These are phyloP conservation scores for Nothobranchius furzeri DNA, from an alignment of 2,113 vertebrate species.

Conservation along the genomic window DNA sequence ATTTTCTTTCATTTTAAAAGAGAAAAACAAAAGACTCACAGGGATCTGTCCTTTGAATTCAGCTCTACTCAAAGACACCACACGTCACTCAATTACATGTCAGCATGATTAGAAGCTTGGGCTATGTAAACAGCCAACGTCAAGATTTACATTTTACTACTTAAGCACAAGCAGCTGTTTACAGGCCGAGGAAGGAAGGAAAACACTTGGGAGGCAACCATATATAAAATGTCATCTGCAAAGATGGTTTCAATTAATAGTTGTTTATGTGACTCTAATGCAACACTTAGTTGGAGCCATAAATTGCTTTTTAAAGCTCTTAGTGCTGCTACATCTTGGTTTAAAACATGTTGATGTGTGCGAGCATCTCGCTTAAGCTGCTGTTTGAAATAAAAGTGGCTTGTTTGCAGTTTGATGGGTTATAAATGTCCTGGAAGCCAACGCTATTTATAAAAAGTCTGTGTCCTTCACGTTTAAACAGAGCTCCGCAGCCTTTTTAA, in stretches of 20 bases:
- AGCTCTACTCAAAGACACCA: constrained; percentile 81
- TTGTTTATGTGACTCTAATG: constrained; percentile 63
- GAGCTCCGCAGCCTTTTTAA: constrained; percentile 43
- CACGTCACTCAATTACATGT: constrained; percentile 81
- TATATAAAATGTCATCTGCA: constrained; percentile 38
- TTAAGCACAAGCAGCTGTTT: constrained; percentile 84
- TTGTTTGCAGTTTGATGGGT: constrained; percentile 8
- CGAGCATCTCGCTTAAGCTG: constrained; percentile 7
- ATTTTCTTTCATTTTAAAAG: constrained; percentile 66
- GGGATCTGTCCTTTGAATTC: constrained; percentile 81
- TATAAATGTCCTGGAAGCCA: constrained; percentile 33
- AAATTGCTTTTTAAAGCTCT: constrained; percentile 33
- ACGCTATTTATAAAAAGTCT: constrained; percentile 29
- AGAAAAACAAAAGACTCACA: constrained; percentile 74
- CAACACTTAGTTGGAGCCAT: constrained; percentile 26
- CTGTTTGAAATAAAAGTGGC: constrained; percentile 5
- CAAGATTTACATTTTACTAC: constrained; percentile 82
- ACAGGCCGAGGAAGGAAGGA: constrained; percentile 67
- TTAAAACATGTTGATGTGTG: constrained; percentile 25
- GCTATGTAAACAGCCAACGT: constrained; percentile 82
- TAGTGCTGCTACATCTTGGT: constrained; percentile 3
- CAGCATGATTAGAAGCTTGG: constrained; percentile 84
- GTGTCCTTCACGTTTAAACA: constrained; percentile 52
- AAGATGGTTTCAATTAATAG: constrained; percentile 49
- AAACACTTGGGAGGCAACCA: constrained; percentile 61